Conservation (phyloP, 2,888 invertebrate genomes). For the Sicus ferrugineus region DNA sequence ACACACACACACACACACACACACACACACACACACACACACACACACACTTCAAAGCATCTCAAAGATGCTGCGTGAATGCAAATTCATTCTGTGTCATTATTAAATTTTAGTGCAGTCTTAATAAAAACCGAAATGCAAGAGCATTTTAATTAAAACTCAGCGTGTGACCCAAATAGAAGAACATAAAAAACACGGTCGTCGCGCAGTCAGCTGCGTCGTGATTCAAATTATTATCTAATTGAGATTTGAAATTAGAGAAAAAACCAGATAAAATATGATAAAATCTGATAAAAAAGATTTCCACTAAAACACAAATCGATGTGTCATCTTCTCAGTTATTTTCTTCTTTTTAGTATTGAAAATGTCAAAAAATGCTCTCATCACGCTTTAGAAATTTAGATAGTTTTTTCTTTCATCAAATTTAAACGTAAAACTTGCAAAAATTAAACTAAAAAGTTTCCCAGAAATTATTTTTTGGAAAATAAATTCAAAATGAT, state of each 20-base stretch:
- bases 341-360: no score
- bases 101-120: constrained; percentile 17
- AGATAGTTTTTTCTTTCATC: no score
- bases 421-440: no score
- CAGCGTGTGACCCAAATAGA: constrained; percentile 12
- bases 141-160: constrained; percentile 18
- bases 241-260: neutral
- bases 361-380: no score
- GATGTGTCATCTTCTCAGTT: no score
- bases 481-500: no score
- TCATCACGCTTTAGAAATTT: no score
- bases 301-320: no score
- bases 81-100: constrained; percentile 7
- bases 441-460: no score
- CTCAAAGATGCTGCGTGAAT: neutral
- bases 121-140: constrained; percentile 10
- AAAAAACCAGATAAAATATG: neutral
- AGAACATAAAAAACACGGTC: neutral
- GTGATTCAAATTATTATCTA: neutral
- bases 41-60: neutral
- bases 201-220: neutral
- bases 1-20: neutral
- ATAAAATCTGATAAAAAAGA: neutral
- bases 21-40: neutral
- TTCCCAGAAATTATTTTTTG: no score